Evolutionary conservation across 2,797 vertebrate species (phyloP).

Genomic region (Sarcoramphus papa): DNA sequence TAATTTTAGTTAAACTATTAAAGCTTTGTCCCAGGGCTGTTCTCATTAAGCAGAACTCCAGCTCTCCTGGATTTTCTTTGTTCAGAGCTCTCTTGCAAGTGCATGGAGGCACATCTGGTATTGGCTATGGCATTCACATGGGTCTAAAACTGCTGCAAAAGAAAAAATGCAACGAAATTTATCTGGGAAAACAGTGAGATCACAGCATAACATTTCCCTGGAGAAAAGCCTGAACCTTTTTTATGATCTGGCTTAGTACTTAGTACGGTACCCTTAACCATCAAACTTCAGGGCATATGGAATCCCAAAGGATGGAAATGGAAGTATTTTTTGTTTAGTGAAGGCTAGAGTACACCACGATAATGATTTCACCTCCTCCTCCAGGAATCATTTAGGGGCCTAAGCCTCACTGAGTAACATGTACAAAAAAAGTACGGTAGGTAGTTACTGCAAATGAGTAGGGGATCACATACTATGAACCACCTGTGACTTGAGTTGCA

Average conservation of each 20-base stretch:
- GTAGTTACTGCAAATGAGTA: not conserved
- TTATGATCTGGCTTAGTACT: conserved; percentile 40
- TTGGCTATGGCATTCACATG: conserved; percentile 36
- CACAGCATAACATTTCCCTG: conserved; percentile 45
- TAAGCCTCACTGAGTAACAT: not conserved
- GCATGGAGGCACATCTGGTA: conserved; percentile 41
- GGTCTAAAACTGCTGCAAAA: conserved; percentile 44
- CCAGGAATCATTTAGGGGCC: not conserved
- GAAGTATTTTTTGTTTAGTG: conserved; percentile 27
- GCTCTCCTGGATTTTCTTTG: conserved; percentile 53
- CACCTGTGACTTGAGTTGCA: not conserved
- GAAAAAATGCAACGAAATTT: conserved; percentile 62
- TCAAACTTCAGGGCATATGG: not conserved
- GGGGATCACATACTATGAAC: not conserved
- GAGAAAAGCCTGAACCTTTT: conserved; percentile 52
- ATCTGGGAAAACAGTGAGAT: conserved; percentile 63
- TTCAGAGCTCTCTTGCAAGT: conserved; percentile 36
- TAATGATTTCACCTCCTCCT: not conserved
- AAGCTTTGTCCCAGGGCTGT: conserved; percentile 65
- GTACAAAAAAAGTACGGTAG: not conserved
- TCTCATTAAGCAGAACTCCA: conserved; percentile 52
- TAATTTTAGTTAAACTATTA: conserved; percentile 74
- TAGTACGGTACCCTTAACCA: not conserved
- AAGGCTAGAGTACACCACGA: not conserved
- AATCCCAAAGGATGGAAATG: conserved; percentile 12